Conservation (phyloP, 2,797 vertebrate species). For the Coregonus sp. region DNA sequence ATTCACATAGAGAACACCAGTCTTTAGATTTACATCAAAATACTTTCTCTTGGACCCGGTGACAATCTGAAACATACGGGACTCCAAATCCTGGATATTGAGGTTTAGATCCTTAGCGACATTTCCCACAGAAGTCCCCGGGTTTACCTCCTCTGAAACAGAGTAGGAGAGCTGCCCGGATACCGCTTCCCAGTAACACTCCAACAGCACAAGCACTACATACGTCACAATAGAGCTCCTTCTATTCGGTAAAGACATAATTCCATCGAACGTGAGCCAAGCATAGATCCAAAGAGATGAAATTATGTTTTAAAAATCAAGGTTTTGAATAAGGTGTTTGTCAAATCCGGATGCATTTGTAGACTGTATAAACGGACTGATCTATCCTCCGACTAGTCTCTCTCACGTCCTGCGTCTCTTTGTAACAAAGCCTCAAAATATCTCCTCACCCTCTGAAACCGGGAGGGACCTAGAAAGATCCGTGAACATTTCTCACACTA, state of each 20-base stretch:
- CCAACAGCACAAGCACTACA: conserved; percentile 42
- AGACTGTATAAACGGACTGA: background rate
- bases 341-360: background rate
- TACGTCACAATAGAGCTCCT: conserved; percentile 26
- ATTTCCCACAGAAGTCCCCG: conserved; percentile 67
- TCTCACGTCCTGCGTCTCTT: conserved; percentile 31
- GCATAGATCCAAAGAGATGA: conserved; percentile 8
- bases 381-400: conserved; percentile 12
- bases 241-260: conserved; percentile 42
- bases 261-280: conserved; percentile 18
- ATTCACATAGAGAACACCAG: conserved; percentile 59
- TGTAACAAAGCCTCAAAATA: conserved; percentile 62
- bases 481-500: background rate
- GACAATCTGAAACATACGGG: conserved; percentile 67
- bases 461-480: conserved; percentile 56
- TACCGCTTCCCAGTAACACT: conserved; percentile 47
- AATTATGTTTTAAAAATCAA: background rate
- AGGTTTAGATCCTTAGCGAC: conserved; percentile 69
- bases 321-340: background rate
- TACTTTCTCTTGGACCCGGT: conserved; percentile 60
- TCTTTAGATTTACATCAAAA: conserved; percentile 70
- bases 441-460: conserved; percentile 36
- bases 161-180: conserved; percentile 68
- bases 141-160: conserved; percentile 67
- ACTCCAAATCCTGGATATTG: conserved; percentile 57